A percentile compares a stretch with the other conserved stretches of the same genome.
These are phyloP conservation scores for Pogonophryne albipinna DNA, from an alignment of 2,797 vertebrate genomes.

Conservation along the genomic window DNA sequence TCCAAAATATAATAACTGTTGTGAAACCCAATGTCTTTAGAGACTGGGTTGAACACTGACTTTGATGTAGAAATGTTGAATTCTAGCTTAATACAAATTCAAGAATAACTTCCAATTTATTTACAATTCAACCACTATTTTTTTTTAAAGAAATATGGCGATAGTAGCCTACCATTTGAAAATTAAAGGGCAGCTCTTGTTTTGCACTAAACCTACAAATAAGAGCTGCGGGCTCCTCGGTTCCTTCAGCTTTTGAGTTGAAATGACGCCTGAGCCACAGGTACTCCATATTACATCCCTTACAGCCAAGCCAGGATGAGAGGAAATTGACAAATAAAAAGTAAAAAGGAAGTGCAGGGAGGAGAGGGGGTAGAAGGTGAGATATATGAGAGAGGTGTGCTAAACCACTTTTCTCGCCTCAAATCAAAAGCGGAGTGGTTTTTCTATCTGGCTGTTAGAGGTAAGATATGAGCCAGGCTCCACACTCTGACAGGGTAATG, in stretches of 20 bases:
- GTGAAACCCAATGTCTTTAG: too few species aligned
- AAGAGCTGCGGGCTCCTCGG: background rate
- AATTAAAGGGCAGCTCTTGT: background rate
- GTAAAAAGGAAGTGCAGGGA: constrained; percentile 29
- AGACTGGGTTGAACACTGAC: too few species aligned
- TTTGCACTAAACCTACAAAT: background rate
- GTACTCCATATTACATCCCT: constrained; percentile 53
- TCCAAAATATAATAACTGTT: too few species aligned
- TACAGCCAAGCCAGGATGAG: constrained; percentile 62
- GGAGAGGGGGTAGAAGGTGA: constrained; percentile 46
- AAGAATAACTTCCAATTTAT: too few species aligned
- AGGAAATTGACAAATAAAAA: constrained; percentile 74
- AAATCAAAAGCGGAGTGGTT: constrained; percentile 80
- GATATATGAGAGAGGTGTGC: constrained; percentile 74
- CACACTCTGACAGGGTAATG: constrained; percentile 75
- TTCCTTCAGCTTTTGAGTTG: constrained; percentile 29
- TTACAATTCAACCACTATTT: background rate
- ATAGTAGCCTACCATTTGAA: background rate
- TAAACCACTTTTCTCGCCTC: constrained; percentile 77
- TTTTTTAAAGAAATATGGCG: background rate
- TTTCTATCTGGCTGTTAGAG: constrained; percentile 79
- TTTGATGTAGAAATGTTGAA: too few species aligned
- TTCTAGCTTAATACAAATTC: too few species aligned
- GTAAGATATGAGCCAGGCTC: constrained; percentile 78
- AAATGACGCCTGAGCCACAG: constrained; percentile 45